Conservation (phyloP, 2,113 vertebrate genomes). For the Cyanoramphus novaezelandiae region DNA sequence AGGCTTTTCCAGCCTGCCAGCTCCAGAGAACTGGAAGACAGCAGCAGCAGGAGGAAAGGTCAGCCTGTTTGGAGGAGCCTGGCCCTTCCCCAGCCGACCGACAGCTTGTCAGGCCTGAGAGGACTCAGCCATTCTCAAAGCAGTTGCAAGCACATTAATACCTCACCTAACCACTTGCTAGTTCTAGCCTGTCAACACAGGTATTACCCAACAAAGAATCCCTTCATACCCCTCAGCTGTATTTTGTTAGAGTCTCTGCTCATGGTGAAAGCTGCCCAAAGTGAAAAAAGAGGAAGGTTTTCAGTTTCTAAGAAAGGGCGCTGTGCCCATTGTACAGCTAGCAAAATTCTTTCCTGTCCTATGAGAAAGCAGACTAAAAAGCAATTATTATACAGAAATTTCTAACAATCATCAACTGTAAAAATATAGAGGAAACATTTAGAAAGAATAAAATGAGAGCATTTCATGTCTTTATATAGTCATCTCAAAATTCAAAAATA, state of each 20-base stretch:
- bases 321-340: background rate
- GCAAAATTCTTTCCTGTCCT: background rate
- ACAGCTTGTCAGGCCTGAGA: background rate
- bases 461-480: background rate
- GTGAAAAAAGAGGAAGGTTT: background rate
- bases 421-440: background rate
- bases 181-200: background rate
- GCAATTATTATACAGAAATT: background rate
- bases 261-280: background rate
- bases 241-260: background rate
- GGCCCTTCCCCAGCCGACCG: rapidly evolving
- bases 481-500: background rate
- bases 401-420: background rate
- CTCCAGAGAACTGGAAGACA: background rate
- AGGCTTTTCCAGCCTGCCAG: background rate
- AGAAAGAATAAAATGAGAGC: background rate
- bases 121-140: background rate
- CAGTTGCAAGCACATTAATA: background rate
- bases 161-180: background rate
- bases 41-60: background rate
- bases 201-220: background rate
- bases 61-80: rapidly evolving
- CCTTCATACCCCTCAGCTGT: rapidly evolving
- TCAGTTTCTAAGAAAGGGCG: background rate
- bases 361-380: background rate